Evolutionary conservation across 2,888 invertebrate genomes (phyloP), one percentile per base, ranked within the genome.

Genomic region (Belgica antarctica): DNA sequence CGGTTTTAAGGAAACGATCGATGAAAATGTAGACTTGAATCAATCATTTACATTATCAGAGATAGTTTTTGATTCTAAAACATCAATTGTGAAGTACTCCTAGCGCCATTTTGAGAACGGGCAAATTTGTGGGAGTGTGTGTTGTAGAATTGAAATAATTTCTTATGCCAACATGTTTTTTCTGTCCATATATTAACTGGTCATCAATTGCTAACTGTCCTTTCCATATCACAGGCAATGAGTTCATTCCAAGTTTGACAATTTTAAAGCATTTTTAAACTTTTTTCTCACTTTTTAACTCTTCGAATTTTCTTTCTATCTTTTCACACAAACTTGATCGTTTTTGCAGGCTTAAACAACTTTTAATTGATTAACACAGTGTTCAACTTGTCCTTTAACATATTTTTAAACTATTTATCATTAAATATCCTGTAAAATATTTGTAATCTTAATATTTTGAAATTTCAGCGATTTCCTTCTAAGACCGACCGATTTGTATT

Each of bases 271-370:
- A 25, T 62, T 31, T 63, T 63, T 41, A 41, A 24, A 63, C 63
- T 63, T 63, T 63, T 63, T 41, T 41, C 15, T 41, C 15, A 41
- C 65, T 47, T 17, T 28, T 46, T 41, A 25, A 27, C 65, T 66
- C 65, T 66, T 66, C 65, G 41, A 25, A 47, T 27, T 27, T 66
- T 66, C 24, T 12, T 25, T 22, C 46, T 65, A 22, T 68, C 68
- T 68, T 68, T 68, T 68, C 68, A 68, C 68, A 68, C 68, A 68
- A 68, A 68, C 68, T 57, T 57, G 12, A 57, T 57, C 34, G 57
- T 68, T 68, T 68, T 68, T 81, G 82, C 83, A 82, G 82, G 80
- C 79, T 80, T 81, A 82, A 82, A 80, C 79, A 80, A 81, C 82
- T 81, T 78, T 80, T 81, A 81, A 80, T 79, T 78, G 78, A 79